Conservation (phyloP, 2,888 invertebrate genomes). For the Vandiemenella viatica region DNA sequence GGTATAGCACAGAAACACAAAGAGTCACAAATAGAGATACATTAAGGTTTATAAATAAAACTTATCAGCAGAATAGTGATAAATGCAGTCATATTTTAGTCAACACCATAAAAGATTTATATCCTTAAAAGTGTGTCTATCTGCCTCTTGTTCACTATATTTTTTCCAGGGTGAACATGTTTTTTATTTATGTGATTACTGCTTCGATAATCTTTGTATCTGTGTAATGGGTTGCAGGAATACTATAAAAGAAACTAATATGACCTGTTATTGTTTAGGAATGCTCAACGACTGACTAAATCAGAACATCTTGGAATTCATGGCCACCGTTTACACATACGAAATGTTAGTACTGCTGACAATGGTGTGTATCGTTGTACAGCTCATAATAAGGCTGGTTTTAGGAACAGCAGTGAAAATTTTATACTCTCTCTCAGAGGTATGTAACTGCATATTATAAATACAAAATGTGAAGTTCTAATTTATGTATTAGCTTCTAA, state of each 20-base stretch:
- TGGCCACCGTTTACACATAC: neutral
- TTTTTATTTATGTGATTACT: too few relatives aligned
- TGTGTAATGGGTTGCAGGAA: too few relatives aligned
- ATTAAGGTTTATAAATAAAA: too few relatives aligned
- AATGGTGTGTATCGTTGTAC: neutral
- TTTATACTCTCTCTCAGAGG: neutral
- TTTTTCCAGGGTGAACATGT: too few relatives aligned
- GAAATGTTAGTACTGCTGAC: neutral
- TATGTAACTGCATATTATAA: neutral
- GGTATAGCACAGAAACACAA: too few relatives aligned
- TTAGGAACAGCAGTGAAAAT: neutral
- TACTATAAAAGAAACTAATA: neutral
- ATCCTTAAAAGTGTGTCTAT: too few relatives aligned
- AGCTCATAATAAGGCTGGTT: neutral
- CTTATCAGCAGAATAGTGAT: too few relatives aligned
- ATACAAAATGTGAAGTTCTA: neutral
- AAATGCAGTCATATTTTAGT: too few relatives aligned
- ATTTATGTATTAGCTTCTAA: neutral
- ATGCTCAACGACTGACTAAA: neutral
- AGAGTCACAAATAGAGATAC: too few relatives aligned
- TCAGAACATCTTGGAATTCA: neutral
- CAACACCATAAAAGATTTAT: neutral
- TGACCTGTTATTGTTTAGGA: neutral
- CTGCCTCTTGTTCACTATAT: too few relatives aligned
- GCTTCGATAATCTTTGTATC: too few relatives aligned